Evolutionary conservation across 2,888 invertebrate species (phyloP).

Genomic region (Lepidocyrtinus sp.): DNA sequence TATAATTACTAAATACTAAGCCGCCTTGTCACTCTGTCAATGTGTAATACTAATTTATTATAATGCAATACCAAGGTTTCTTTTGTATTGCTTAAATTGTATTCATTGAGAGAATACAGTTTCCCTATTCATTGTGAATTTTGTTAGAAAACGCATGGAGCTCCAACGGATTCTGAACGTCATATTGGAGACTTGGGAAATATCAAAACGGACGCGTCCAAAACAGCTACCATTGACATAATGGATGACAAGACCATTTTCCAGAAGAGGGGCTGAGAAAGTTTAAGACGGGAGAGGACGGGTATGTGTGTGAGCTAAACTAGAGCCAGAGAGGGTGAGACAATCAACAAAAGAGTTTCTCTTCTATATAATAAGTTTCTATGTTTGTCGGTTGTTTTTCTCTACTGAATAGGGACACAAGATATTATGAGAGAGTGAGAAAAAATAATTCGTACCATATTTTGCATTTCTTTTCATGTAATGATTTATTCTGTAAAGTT

Average conservation of each 20-base stretch:
- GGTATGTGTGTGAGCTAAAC: neutral
- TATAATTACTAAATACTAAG: too few species aligned
- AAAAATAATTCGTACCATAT: neutral
- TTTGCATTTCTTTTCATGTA: too few species aligned
- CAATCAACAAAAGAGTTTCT: neutral
- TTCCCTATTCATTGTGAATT: too few species aligned
- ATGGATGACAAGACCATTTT: slow-evolving; percentile 63
- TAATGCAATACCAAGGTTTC: too few species aligned
- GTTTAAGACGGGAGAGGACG: neutral
- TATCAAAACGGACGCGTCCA: slow-evolving; percentile 66
- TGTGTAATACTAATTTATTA: too few species aligned
- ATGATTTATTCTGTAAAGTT: too few species aligned
- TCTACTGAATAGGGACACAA: neutral
- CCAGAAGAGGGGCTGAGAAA: slow-evolving; percentile 12
- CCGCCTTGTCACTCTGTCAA: neutral
- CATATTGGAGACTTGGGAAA: slow-evolving; percentile 71
- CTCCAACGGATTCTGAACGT: slow-evolving; percentile 21
- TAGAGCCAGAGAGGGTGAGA: neutral
- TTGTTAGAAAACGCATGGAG: slow-evolving; percentile 50
- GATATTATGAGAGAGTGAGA: neutral
- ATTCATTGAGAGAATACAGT: too few species aligned
- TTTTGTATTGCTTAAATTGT: too few species aligned
- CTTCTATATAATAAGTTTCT: neutral
- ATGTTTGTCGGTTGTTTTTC: neutral
- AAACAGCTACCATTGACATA: slow-evolving; percentile 64